These are phyloP conservation scores for Monodelphis domestica DNA, from an alignment of 2,797 vertebrate genomes.

Conservation along the genomic window DNA sequence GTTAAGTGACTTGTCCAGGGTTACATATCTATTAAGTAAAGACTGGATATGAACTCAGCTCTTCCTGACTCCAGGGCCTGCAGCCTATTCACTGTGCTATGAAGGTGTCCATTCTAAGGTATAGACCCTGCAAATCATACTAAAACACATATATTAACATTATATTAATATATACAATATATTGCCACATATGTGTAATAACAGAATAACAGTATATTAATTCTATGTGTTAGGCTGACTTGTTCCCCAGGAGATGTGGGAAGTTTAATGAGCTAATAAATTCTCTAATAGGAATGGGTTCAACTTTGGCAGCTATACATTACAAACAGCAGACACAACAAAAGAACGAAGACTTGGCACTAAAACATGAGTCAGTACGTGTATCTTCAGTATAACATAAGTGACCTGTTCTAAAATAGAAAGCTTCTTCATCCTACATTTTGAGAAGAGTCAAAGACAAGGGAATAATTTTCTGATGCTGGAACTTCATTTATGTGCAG, in stretches of 20 bases:
- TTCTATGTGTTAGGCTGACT: background rate
- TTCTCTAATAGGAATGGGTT: background rate
- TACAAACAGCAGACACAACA: background rate
- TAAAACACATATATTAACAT: background rate
- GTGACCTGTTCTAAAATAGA: background rate
- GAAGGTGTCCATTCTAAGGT: too few relatives aligned
- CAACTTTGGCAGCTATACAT: background rate
- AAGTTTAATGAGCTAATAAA: background rate
- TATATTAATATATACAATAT: too few relatives aligned
- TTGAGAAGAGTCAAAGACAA: background rate
- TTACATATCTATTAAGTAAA: too few relatives aligned
- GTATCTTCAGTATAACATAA: background rate
- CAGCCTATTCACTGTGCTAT: too few relatives aligned
- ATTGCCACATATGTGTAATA: too few relatives aligned
- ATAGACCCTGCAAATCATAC: background rate
- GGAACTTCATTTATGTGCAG: background rate
- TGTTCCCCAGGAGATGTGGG: background rate
- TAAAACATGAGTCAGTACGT: background rate
- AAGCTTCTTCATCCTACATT: background rate
- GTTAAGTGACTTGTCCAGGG: too few relatives aligned
- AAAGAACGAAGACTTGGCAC: background rate
- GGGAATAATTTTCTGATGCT: background rate
- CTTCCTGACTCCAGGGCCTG: too few relatives aligned
- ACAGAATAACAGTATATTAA: too few relatives aligned
- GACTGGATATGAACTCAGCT: too few relatives aligned